These are phyloP conservation scores for Ceratitis capitata DNA, from an alignment of 1,140 invertebrate species.

Conservation along the genomic window DNA sequence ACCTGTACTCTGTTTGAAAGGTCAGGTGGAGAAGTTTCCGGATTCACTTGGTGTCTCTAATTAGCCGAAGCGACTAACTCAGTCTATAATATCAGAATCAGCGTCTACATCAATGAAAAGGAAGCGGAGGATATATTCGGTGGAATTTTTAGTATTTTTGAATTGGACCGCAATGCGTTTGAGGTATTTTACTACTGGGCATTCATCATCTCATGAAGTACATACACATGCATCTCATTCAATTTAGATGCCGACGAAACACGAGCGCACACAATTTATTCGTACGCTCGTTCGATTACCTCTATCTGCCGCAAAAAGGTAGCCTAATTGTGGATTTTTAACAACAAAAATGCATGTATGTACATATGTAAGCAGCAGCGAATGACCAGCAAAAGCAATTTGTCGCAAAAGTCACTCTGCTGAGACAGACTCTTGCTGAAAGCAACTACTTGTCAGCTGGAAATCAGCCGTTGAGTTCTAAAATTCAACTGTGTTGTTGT, in stretches of 20 bases:
- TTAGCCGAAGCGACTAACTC: no score
- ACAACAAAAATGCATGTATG: not conserved
- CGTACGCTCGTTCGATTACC: not conserved
- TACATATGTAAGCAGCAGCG: not conserved
- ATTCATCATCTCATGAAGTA: not conserved
- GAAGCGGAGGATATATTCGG: no score
- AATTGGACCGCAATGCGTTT: no score
- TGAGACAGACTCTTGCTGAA: not conserved
- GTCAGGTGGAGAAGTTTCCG: no score
- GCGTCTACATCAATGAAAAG: no score
- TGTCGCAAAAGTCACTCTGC: not conserved
- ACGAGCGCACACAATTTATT: no score
- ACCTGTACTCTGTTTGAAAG: no score
- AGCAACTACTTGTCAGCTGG: not conserved
- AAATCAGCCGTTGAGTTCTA: not conserved
- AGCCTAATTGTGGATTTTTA: not conserved
- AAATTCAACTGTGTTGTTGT: not conserved
- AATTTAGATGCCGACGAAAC: not conserved
- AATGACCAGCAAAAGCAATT: constrained; percentile 14
- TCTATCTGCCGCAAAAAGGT: not conserved
- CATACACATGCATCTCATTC: not conserved
- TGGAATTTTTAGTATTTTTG: no score
- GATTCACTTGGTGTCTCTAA: no score
- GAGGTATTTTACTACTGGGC: no score
- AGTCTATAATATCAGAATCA: no score